phyloP scores from a whole-genome alignment of 2,797 vertebrate genomes.

The Simalia tracyae region DNA sequence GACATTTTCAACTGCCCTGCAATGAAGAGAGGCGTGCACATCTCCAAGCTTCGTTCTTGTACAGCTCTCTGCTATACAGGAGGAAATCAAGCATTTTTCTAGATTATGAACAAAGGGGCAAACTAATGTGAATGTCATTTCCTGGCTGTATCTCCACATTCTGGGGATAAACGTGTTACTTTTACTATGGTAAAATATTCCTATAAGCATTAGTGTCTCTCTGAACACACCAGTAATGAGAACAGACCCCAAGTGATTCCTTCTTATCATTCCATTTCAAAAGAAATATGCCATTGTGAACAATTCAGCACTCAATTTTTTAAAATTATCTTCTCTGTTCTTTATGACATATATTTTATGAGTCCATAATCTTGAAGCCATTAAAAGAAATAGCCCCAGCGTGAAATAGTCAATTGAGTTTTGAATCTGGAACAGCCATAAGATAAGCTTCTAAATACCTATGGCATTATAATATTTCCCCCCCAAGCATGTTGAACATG shows the following conservation, averaged over 20 bases:
- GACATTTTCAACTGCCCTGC: background rate
- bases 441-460: slow-evolving; percentile 39
- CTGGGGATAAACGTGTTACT: background rate
- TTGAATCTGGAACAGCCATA: slow-evolving; percentile 34
- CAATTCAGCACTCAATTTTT: slow-evolving; percentile 8
- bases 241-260: background rate
- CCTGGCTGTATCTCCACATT: background rate
- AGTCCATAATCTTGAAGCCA: slow-evolving; percentile 25
- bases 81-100: background rate
- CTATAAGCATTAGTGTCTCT: slow-evolving; percentile 9
- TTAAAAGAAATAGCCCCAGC: slow-evolving; percentile 36
- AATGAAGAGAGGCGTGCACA: background rate
- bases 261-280: slow-evolving; percentile 25
- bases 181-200: slow-evolving; percentile 24
- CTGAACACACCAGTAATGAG: slow-evolving; percentile 6
- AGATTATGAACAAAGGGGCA: slow-evolving; percentile 11
- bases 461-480: slow-evolving; percentile 31
- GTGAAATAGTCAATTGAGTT: slow-evolving; percentile 26
- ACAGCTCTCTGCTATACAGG: slow-evolving; percentile 24
- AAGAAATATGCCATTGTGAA: slow-evolving; percentile 12
- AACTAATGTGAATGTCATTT: background rate
- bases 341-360: slow-evolving; percentile 30
- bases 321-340: slow-evolving; percentile 2
- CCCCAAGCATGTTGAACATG: slow-evolving; percentile 9
- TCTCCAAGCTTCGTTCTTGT: slow-evolving; percentile 35